These are phyloP conservation scores for Lacanobia oleracea DNA, from an alignment of 2,888 invertebrate genomes.

Conservation along the genomic window DNA sequence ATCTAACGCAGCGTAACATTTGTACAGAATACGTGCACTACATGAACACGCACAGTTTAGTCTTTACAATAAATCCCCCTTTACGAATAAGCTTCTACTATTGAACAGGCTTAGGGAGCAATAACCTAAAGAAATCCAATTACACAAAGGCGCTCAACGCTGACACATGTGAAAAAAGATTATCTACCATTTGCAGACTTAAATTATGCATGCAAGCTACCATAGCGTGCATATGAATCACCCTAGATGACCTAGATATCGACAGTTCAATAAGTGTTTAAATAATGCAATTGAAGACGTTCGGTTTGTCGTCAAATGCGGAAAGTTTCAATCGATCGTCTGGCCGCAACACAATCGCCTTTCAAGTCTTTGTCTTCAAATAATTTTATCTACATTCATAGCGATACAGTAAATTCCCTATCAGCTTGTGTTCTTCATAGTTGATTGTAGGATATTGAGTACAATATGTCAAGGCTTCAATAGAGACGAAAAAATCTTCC, in stretches of 20 bases:
- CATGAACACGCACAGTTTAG: constrained; percentile 39
- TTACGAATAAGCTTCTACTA: constrained; percentile 60
- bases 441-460: neutral
- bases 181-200: constrained; percentile 71
- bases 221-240: constrained; percentile 70
- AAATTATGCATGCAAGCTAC: constrained; percentile 61
- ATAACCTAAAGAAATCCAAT: constrained; percentile 81
- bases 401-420: constrained; percentile 14
- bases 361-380: constrained; percentile 55
- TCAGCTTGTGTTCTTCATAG: constrained; percentile 15
- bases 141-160: constrained; percentile 76
- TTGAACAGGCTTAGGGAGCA: constrained; percentile 70
- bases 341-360: constrained; percentile 38
- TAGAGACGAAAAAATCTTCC: constrained; percentile 2
- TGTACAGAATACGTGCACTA: constrained; percentile 62
- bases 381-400: constrained; percentile 37
- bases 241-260: constrained; percentile 69
- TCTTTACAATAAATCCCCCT: constrained; percentile 56
- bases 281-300: constrained; percentile 73
- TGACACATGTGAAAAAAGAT: constrained; percentile 76
- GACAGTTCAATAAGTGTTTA: constrained; percentile 71
- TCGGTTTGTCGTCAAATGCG: constrained; percentile 58
- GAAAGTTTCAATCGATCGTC: constrained; percentile 68
- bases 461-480: constrained; percentile 15
- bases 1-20: constrained; percentile 66